Base-by-base conservation (phyloP, 2,888 invertebrate species). In the Hemistola chrysoprasaria region DNA sequence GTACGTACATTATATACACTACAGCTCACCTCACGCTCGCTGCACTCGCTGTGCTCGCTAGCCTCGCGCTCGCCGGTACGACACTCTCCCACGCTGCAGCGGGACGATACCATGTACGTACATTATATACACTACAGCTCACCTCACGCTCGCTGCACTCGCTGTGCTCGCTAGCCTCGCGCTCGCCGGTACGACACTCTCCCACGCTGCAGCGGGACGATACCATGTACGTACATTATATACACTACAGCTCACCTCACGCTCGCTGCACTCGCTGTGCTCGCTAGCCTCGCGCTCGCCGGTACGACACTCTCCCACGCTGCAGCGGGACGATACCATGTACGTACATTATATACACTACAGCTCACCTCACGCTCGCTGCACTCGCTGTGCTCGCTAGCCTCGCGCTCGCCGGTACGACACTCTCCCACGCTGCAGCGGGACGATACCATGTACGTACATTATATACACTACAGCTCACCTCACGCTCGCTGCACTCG, bases 71-170 rank as follows among this genome's bases (percentile, higher is more conserved):
- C 62, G 45, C 61, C 62, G 42, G 66, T 62, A 40, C 59, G 71
- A 0, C 78, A 74, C 65, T 82, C 81, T 59, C 79, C 81, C 47
- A 83, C 84, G 36, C 68, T 82, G 47, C 82, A 78, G 59, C 72
- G 82, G 8, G 83, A 83, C 60, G 83, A 83, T 52, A 84, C 84
- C 44, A 80, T 82, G 83, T 83, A 53, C 40, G 61, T 57, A 42
- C 26, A 6, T 16, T 9, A 21, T 29, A 9, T 42, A 8, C 11
- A 16, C 16, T 16, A 16, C 4, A 16, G 66, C 83, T 84, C 40
- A 83, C 85, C 47, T 85, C 85, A 32, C 85, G 82, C 72, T 86
- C 86, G 50, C 79, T 86, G 53, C 85, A 83, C 75, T 87, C 87
- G 64, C 82, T 86, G 41, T 81, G 81, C 8, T 85, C 85, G 57